Evolutionary conservation across 2,797 vertebrate genomes (phyloP), one percentile per base, ranked within the genome.

Genomic region (Sebastes jordani): DNA sequence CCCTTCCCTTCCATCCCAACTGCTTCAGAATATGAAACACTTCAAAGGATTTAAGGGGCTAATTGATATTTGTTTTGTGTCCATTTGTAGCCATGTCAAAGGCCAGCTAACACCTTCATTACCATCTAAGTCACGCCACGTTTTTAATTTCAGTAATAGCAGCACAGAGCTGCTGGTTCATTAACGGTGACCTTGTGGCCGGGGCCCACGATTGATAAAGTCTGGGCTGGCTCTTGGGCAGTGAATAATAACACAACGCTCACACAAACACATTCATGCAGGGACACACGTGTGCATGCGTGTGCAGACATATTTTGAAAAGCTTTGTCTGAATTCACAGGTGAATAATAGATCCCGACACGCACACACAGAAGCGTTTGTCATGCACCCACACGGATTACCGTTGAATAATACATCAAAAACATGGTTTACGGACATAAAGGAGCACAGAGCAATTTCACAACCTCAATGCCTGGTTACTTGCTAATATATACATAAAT

Each of bases 51-150:
- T 83, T 77, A 74, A 74, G 27, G 52, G 75, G 60, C 71, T 86
- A 85, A 89, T 84, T 90, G 76, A 89, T 89, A 87, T 90, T 90
- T 91, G 84, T 86, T 88, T 91, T 83, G 64, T 61, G 74, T 88
- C 78, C 83, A 78, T 78, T 83, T 87, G 82, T 64, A 85, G 70
- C 70, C 1, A 64, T 74, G 82, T 89, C 88, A 90, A 73, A 85
- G 71, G 71, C 55, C 38, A 22, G 65, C 62, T n/a, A 78, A 76
- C 66, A 34, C 81, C 82, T 82, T 85, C 80, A 88, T 90, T 90
- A 85, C 56, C 81, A 87, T 91, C 76, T 83, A 84, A 86, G 84
- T 87, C 85, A 84, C 11, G 55, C 49, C 25, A 25, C 36, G 18
- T 64, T 83, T 90, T 82, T 87, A 46, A 88, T 92, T 88, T 78